Evolutionary conservation across 2,113 vertebrate species (phyloP), one percentile per base, ranked within the genome.

Genomic region (Prionailurus bengalensis): DNA sequence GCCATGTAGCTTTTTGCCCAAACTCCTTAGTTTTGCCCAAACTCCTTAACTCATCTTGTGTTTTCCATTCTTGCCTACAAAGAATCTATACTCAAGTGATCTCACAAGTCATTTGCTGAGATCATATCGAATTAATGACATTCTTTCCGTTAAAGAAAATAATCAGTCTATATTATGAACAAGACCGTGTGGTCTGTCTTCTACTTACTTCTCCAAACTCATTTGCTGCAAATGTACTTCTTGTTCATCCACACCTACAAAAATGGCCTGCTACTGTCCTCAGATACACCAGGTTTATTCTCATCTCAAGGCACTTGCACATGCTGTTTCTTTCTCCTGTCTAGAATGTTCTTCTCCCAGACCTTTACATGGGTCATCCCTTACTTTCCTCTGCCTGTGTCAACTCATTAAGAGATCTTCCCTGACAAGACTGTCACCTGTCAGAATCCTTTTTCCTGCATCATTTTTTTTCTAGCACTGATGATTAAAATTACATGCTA

Each of bases 401-500:
- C 87, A 86, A 12, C 33, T 63, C 73, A 13, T 70, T 88, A 63
- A n/a, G 5, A 86, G 45, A 42, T 0, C 31, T 78, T 95, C 45
- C 53, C 21, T 13, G 2, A 27, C 21, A 80, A 83, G n/a, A 0
- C 58, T 81, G 55, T 65, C 33, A 51, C 23, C 42, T 48, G 19
- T 71, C 65, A 76, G 58, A 88, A 89, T 63, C 1, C 31, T 95
- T 66, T 76, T 39, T 42, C 27, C 73, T 85, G 27, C 33, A 73
- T 94, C 74, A 27, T 31, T 76, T 95, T 73, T 73, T 17, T 55
- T n/a, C 65, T 70, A 89, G n/a, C 80, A 94, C 11, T 12, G 0
- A 89, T 93, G 80, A 58, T 39, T 81, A 95, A 61, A 85, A 74
- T 83, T 65, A n/a, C 51, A 68, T 55, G 81, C 16, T 42, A 92